Conservation (phyloP, 2,888 invertebrate genomes). For the Biston stratarius region DNA sequence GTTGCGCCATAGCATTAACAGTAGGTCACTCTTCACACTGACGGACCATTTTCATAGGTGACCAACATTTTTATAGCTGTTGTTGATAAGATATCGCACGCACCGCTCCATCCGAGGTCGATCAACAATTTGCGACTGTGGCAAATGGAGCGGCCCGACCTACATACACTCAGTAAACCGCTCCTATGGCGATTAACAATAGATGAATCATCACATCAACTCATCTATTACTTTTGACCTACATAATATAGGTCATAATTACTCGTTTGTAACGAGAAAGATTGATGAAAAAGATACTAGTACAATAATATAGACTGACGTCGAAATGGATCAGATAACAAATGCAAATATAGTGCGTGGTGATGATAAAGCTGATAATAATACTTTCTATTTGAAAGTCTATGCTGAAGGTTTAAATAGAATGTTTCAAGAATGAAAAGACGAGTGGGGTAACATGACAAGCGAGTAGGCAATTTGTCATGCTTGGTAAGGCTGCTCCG, state of each 20-base stretch:
- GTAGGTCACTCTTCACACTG: slow-evolving; percentile 39
- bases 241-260: slow-evolving; percentile 57
- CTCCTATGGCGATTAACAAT: slow-evolving; percentile 80
- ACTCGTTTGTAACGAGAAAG: slow-evolving; percentile 39
- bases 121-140: slow-evolving; percentile 80
- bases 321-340: slow-evolving; percentile 34
- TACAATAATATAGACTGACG: slow-evolving; percentile 26
- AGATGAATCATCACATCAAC: slow-evolving; percentile 73
- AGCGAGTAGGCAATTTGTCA: slow-evolving; percentile 49
- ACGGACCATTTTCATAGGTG: slow-evolving; percentile 50
- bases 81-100: slow-evolving; percentile 78
- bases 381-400: slow-evolving; percentile 12
- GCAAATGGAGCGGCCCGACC: slow-evolving; percentile 82
- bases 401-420: slow-evolving; percentile 11
- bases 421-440: slow-evolving; percentile 34
- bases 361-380: slow-evolving; percentile 10
- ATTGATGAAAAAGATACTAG: slow-evolving; percentile 40
- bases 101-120: slow-evolving; percentile 77
- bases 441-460: slow-evolving; percentile 43
- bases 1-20: slow-evolving; percentile 44
- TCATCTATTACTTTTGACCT: slow-evolving; percentile 65
- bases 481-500: slow-evolving; percentile 47
- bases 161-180: slow-evolving; percentile 80
- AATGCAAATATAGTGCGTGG: slow-evolving; percentile 33
- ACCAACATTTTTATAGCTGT: slow-evolving; percentile 55